Base-by-base conservation (phyloP, 2,888 invertebrate species). In the Hydraecia micacea region DNA sequence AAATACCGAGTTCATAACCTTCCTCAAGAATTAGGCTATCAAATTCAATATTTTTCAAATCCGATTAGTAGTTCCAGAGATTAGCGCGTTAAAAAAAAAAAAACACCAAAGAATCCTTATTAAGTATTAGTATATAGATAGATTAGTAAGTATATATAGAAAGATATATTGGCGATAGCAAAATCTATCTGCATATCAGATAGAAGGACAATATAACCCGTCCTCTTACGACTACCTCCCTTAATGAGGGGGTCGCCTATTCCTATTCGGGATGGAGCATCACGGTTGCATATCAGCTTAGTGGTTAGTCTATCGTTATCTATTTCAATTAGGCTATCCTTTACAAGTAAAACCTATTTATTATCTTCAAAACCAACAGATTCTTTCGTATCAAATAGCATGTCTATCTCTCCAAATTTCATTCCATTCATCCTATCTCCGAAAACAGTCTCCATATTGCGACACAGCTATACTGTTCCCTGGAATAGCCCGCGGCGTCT, bases 401-500 rank as follows among this genome's bases (percentile, higher is more conserved):
- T 28, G 13, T 11, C 42, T 36, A 21, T 42, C 11, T 42, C 25
- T 15, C 1, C 2, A 65, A 58, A 65, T 60, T 62, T 55, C 39
- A 63, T 85, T 81, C 7, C 21, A 72, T 72, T 62, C 68, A 65
- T 69, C 6, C 32, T 36, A 18, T 83, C 58, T 68, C 46, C 11
- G 9, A 60, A 67, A 70, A 39, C 60, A 28, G 72, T 62, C 55
- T 18, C 65, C 66, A 86, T 67, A 73, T 73, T 83, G 55, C 60
- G 42, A 63, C 58, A 63, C 46, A 32, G 55, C 42, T 28, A 55
- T 62, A 28, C 36, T 8, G 52, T 65, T 68, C 79, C n/a, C 2
- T 76, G 60, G 62, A 63, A 25, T 66, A 8, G 86, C 92, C 90
- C 32, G 73, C 73, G 91, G 91, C 89, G 63, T 42, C 80, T 86